Evolutionary conservation across 2,888 invertebrate species (phyloP).

Genomic region (Amphipoea lucens): DNA sequence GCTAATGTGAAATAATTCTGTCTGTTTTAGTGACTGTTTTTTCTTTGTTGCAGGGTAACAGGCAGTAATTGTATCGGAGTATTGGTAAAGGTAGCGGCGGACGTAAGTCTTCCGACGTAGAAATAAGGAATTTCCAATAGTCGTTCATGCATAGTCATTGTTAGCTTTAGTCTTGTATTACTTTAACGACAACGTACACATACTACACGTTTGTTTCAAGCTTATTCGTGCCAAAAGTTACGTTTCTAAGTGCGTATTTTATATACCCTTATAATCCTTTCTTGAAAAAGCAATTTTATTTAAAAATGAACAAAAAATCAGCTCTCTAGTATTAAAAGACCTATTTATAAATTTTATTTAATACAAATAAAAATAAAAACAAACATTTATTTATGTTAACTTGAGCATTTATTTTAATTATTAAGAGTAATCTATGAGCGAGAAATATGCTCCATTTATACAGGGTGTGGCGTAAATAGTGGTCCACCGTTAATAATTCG

Average conservation of each 20-base stretch:
- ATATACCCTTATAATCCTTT: constrained; percentile 51
- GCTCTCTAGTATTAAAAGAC: constrained; percentile 83
- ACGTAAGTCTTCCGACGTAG: constrained; percentile 70
- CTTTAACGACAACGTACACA: constrained; percentile 70
- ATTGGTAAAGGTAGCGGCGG: constrained; percentile 72
- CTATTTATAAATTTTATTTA: constrained; percentile 78
- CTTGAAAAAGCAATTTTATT: constrained; percentile 59
- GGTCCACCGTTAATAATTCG: no score
- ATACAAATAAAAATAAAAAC: constrained; percentile 36
- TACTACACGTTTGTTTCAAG: constrained; percentile 71
- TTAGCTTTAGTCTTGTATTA: constrained; percentile 81
- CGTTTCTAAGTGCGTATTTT: constrained; percentile 65
- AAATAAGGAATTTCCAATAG: constrained; percentile 73
- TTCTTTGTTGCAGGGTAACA: constrained; percentile 81
- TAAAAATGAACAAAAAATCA: constrained; percentile 64
- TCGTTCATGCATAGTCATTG: constrained; percentile 83
- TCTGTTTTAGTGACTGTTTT: constrained; percentile 30
- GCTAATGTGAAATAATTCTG: neutral
- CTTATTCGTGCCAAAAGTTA: constrained; percentile 75
- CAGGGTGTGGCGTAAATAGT: no score
- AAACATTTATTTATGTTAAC: constrained; percentile 51
- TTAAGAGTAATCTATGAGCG: constrained; percentile 52
- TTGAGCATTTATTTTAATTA: constrained; percentile 69
- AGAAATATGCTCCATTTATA: constrained; percentile 43
- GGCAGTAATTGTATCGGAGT: constrained; percentile 70